A percentile compares a stretch with the other conserved stretches of the same genome.
These are phyloP conservation scores for Thumatha senex DNA, from an alignment of 2,888 invertebrate species.

Conservation along the genomic window DNA sequence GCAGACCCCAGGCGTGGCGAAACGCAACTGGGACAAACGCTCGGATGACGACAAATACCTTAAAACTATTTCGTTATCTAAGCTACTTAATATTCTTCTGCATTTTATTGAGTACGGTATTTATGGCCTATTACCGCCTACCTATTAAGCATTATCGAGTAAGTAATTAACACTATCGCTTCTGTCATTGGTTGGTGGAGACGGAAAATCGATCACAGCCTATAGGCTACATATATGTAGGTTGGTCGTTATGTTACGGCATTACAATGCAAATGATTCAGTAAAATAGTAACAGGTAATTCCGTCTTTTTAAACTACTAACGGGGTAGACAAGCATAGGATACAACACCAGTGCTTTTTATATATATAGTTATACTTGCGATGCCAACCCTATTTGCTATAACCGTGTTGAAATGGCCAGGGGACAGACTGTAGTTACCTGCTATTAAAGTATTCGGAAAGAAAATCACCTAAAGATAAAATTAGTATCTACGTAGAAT, in stretches of 20 bases:
- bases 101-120: neutral
- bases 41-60: no score
- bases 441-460: no score
- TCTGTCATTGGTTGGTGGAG: slow-evolving; percentile 33
- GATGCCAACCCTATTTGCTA: no score
- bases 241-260: slow-evolving; percentile 19
- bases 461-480: no score
- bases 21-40: no score
- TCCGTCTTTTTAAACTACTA: neutral
- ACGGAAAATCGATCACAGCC: slow-evolving; percentile 46
- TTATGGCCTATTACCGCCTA: slow-evolving; percentile 4
- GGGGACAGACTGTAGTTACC: no score
- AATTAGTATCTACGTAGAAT: no score
- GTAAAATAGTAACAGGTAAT: neutral
- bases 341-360: no score
- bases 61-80: neutral
- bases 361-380: no score
- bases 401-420: no score
- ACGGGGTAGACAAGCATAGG: no score
- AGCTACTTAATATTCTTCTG: neutral
- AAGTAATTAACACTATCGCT: neutral
- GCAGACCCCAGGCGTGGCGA: no score
- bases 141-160: slow-evolving; percentile 1
- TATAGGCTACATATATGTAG: slow-evolving; percentile 27
- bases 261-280: neutral